Evolutionary conservation across 2,113 vertebrate genomes (phyloP).

Genomic region (Gobius niger): DNA sequence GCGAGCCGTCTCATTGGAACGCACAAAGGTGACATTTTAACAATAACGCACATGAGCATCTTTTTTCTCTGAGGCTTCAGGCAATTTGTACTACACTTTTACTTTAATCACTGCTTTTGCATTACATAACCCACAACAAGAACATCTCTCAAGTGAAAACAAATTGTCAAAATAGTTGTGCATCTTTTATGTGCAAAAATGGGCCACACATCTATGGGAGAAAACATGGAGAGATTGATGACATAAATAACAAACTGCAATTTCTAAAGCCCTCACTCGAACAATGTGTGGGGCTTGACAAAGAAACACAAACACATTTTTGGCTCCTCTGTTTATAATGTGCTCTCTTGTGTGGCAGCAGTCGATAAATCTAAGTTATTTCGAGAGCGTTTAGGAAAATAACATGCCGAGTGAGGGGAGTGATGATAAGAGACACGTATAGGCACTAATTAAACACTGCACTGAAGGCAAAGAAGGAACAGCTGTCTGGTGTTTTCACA

Average conservation of each 20-base stretch:
- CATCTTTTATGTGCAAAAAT: not conserved
- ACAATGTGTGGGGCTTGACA: not conserved
- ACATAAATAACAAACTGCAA: not conserved
- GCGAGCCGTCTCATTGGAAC: slow-evolving; percentile 34
- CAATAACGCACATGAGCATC: slow-evolving; percentile 34
- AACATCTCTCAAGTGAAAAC: slow-evolving; percentile 33
- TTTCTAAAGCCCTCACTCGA: not conserved
- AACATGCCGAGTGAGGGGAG: slow-evolving; percentile 41
- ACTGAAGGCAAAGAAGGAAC: slow-evolving; percentile 64
- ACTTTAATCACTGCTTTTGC: slow-evolving; percentile 20
- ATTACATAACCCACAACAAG: slow-evolving; percentile 32
- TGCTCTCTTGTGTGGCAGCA: slow-evolving; percentile 13
- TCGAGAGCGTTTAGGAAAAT: slow-evolving; percentile 45
- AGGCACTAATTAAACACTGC: slow-evolving; percentile 70
- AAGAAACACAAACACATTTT: slow-evolving; percentile 7
- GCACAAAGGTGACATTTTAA: slow-evolving; percentile 42
- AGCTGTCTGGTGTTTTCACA: slow-evolving; percentile 58
- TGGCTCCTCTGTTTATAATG: slow-evolving; percentile 7
- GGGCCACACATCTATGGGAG: not conserved
- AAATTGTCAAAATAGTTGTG: slow-evolving; percentile 7
- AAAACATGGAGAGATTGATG: not conserved
- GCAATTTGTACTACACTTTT: slow-evolving; percentile 16
- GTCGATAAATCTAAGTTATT: slow-evolving; percentile 51
- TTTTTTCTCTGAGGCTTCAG: slow-evolving; percentile 19
- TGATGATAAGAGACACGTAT: slow-evolving; percentile 20